Base-by-base conservation (phyloP, 64 coral and sea anemone genomes). In the Acropora yongei region DNA sequence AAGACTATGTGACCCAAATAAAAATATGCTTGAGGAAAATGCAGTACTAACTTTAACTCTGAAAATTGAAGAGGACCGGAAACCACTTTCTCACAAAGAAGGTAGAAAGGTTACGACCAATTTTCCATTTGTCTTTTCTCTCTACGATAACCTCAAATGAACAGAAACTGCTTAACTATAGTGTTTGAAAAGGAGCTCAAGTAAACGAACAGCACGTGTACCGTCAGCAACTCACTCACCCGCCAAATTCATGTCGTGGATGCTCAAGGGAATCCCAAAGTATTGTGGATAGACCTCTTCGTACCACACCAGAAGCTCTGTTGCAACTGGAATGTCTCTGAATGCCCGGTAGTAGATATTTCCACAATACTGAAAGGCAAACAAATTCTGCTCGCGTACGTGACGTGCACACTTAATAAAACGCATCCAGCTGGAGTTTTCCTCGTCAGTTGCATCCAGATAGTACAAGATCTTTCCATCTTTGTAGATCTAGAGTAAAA, bases 231-330 rank as follows among this genome's bases (percentile, higher is more conserved):
- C 30, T 4, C 47, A 44, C 72, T 76, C 40, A 76, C 75, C 86
- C 72, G 44, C 66, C 19, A 41, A 60, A 41, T 76, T 88, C 73
- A 88, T 57, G 75, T 88, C 86, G 72, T 78, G 86, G n/a, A 93
- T 80, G 49, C 57, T 65, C 30, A 95, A 43, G 2, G 94, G 94
- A 16, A 95, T 91, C 12, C 94, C 94, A 79, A 95, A 83, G 57
- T 91, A 88, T 43, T 95, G 94, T 58, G 89, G 89, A 68, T 95
- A 91, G 42, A 88, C 78, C 9, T 90, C 89, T 67, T 95, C 94
- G 17, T 95, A 95, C 94, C 94, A 95, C 14, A 95, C 94, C 77
- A 95, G 39, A 50, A 95, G 76, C 50, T 95, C 94, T 77, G 89
- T 90, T 13, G 89, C 89, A 17, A 90, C 47, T 41, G 83, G 75